A percentile compares a stretch with the other conserved stretches of the same genome.
Conservation (phyloP, 2,888 invertebrate genomes). For the Bedellia somnulentella region DNA sequence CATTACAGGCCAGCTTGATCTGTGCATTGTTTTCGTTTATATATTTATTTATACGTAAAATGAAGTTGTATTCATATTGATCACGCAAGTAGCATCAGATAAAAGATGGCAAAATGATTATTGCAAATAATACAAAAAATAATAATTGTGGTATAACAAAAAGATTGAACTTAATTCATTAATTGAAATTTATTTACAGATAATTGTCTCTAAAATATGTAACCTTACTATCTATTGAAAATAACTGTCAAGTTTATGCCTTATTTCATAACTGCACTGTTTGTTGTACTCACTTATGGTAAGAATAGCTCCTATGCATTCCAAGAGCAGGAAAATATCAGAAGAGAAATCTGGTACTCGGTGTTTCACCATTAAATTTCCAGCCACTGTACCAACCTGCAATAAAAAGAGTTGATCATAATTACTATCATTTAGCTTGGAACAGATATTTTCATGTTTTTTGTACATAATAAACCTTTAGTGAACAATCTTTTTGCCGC, state of each 20-base stretch:
- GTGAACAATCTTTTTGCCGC: too few relatives aligned
- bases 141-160: background rate
- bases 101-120: background rate
- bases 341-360: constrained; percentile 65
- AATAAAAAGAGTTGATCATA: constrained; percentile 9
- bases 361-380: constrained; percentile 69
- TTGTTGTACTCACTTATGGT: constrained; percentile 40
- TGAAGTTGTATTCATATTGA: too few relatives aligned
- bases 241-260: background rate
- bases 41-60: too few relatives aligned
- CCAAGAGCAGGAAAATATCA: constrained; percentile 63
- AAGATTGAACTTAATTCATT: background rate
- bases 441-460: too few relatives aligned
- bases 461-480: too few relatives aligned
- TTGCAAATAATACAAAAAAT: background rate
- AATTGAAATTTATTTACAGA: background rate
- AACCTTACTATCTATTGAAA: too few relatives aligned
- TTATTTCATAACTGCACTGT: background rate
- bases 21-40: too few relatives aligned
- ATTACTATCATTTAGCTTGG: background rate
- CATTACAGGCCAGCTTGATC: too few relatives aligned
- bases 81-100: too few relatives aligned
- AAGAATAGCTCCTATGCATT: constrained; percentile 51
- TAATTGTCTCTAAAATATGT: too few relatives aligned
- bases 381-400: constrained; percentile 65